Conservation (phyloP, 1,140 invertebrate genomes). For the Globodera rostochiensis region DNA sequence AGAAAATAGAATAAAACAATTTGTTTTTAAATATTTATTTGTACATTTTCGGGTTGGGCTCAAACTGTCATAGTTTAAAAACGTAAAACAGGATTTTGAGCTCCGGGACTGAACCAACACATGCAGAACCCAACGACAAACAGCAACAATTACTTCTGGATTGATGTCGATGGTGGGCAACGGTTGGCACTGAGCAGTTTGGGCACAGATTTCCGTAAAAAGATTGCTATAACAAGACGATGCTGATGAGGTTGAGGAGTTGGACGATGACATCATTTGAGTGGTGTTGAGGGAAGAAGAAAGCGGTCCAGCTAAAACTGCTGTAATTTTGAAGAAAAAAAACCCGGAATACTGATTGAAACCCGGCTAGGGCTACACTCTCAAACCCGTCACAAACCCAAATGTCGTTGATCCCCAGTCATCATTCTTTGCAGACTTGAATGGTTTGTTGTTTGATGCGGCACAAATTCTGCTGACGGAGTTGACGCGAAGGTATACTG, state of each 20-base stretch:
- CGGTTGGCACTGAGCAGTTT: not conserved
- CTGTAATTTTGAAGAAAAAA: not conserved
- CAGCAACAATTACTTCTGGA: no score
- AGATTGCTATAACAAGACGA: not conserved
- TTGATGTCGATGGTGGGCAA: constrained; percentile 3
- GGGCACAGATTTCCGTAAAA: constrained; percentile 6
- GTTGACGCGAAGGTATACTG: not conserved
- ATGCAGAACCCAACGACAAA: no score
- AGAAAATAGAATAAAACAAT: not conserved
- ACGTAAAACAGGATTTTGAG: not conserved
- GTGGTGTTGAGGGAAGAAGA: not conserved
- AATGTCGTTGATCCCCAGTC: not conserved
- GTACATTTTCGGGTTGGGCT: not conserved
- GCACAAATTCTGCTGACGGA: not conserved
- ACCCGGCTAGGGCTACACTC: no score
- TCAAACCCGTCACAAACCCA: no score
- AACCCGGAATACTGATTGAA: no score
- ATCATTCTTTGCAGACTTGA: not conserved
- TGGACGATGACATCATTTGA: not conserved
- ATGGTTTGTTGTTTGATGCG: not conserved
- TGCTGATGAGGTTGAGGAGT: not conserved
- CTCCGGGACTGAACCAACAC: no score
- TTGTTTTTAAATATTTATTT: not conserved
- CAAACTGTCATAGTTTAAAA: no score
- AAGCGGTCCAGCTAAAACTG: not conserved